Evolutionary conservation across 2,797 vertebrate species (phyloP).

Genomic region (Molothrus ater): DNA sequence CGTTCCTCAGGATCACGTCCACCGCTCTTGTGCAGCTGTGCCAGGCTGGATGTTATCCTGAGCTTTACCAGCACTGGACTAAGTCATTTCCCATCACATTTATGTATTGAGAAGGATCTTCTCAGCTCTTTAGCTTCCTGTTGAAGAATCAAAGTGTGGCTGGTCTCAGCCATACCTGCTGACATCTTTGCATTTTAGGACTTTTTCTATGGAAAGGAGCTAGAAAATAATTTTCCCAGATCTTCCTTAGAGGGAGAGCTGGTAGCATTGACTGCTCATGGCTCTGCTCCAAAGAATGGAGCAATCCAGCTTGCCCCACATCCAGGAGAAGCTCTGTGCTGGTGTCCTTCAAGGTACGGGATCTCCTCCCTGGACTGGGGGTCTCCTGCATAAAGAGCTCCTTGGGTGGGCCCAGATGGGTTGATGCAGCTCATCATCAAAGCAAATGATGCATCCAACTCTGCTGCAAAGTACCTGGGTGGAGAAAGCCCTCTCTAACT

Average conservation of each 20-base stretch:
- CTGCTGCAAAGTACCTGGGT: fast-evolving
- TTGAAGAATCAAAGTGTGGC: background rate
- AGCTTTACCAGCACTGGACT: background rate
- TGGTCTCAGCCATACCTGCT: background rate
- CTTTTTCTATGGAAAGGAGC: background rate
- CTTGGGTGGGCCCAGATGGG: background rate
- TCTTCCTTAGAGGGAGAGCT: background rate
- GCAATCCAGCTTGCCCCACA: background rate
- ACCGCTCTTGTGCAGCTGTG: background rate
- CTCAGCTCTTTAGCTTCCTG: background rate
- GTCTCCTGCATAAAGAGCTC: background rate
- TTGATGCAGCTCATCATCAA: background rate
- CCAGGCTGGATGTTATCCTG: background rate
- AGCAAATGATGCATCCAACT: background rate
- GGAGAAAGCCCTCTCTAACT: background rate
- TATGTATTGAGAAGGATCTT: background rate
- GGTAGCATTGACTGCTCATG: background rate
- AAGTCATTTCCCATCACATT: background rate
- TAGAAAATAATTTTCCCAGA: background rate
- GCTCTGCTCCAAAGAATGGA: background rate
- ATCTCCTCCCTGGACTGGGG: background rate
- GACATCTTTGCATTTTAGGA: background rate
- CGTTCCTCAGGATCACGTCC: background rate
- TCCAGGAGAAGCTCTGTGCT: background rate
- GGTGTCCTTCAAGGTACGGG: fast-evolving